These are phyloP conservation scores for Drosophila pseudoananassae DNA, from an alignment of 1,140 invertebrate species.

Conservation along the genomic window DNA sequence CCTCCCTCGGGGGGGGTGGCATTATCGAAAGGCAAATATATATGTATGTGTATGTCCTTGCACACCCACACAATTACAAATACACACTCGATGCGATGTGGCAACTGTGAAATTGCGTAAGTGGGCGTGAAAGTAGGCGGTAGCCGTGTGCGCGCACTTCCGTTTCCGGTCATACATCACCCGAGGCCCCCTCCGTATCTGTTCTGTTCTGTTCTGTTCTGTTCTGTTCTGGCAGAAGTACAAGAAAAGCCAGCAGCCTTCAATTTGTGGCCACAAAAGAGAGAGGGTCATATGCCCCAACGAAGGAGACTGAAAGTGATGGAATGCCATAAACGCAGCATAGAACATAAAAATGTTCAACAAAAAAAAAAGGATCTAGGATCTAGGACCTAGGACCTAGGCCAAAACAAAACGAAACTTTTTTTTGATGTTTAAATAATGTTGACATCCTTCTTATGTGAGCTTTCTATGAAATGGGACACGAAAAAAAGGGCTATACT, in stretches of 20 bases:
- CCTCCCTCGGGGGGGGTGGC: slow-evolving; percentile 16
- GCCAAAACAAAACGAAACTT: slow-evolving; percentile 48
- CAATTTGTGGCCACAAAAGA: background rate
- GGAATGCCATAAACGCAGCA: slow-evolving; percentile 39
- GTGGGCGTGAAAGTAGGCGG: slow-evolving; percentile 57
- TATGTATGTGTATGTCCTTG: too few species aligned
- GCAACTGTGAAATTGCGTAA: slow-evolving; percentile 63
- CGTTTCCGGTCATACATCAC: slow-evolving; percentile 61
- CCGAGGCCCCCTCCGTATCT: background rate
- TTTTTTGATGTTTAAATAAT: slow-evolving; percentile 75
- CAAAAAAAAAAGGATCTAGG: slow-evolving; percentile 2
- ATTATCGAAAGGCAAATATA: slow-evolving; percentile 38
- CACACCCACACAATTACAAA: slow-evolving; percentile 7
- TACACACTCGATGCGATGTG: slow-evolving; percentile 3
- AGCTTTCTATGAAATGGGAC: slow-evolving; percentile 36
- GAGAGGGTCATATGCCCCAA: background rate
- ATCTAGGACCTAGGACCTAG: background rate
- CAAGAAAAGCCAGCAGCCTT: background rate
- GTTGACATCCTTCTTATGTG: slow-evolving; percentile 65
- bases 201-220: background rate
- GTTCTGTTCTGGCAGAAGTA: background rate
- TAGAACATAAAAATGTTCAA: slow-evolving; percentile 36
- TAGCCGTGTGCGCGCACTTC: slow-evolving; percentile 53
- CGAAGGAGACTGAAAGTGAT: slow-evolving; percentile 2
- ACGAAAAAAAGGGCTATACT: background rate